A percentile compares a stretch with the other conserved stretches of the same genome.
Conservation (phyloP, 2,113 vertebrate species). For the Phodopus roborovskii region DNA sequence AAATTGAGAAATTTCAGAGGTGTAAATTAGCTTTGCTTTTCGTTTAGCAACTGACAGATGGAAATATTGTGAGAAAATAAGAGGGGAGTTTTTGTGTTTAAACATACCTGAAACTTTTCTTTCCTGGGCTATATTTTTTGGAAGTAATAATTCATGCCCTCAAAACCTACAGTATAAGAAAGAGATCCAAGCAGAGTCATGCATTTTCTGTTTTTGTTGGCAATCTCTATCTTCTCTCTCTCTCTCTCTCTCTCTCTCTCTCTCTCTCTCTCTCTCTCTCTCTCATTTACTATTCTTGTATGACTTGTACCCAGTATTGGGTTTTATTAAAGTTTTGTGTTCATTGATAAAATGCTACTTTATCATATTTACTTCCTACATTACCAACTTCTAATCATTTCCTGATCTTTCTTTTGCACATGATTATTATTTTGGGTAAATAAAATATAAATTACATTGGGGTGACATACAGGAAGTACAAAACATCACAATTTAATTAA, state of each 20-base stretch:
- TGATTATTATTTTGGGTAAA: not conserved
- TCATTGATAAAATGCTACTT: not conserved
- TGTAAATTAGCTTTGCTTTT: slow-evolving; percentile 63
- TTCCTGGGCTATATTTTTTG: not conserved
- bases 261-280: not conserved
- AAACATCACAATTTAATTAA: slow-evolving; percentile 60
- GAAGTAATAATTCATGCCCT: not conserved
- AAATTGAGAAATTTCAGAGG: slow-evolving; percentile 37
- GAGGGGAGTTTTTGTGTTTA: not conserved
- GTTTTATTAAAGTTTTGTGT: not conserved
- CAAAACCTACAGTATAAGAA: not conserved
- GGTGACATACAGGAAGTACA: not conserved
- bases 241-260: not conserved
- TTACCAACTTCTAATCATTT: not conserved
- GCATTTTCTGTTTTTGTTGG: too few species aligned
- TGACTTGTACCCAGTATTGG: not conserved
- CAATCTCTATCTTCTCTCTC: too few species aligned
- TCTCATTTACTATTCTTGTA: not conserved
- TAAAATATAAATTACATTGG: not conserved
- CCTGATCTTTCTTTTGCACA: not conserved
- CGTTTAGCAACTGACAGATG: slow-evolving; percentile 41
- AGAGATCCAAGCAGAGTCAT: not conserved
- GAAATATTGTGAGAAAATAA: slow-evolving; percentile 50
- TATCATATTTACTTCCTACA: not conserved
- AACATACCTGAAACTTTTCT: not conserved